Conservation (phyloP, 2,113 vertebrate species). For the Dermatemys mawii region DNA sequence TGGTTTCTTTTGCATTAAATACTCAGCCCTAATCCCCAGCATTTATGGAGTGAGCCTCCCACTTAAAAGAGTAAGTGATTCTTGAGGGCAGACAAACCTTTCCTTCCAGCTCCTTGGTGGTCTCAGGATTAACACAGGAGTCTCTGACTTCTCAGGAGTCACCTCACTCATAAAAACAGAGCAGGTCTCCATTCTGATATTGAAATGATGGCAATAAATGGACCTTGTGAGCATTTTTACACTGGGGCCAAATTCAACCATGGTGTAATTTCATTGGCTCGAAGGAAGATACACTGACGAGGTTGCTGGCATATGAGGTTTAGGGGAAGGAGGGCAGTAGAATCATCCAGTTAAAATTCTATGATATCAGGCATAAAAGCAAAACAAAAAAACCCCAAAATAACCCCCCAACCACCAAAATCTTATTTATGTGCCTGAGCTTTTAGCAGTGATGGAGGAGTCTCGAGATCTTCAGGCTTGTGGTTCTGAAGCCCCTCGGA, state of each 20-base stretch:
- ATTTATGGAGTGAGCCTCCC: background rate
- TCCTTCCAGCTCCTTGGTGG: background rate
- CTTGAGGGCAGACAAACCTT: constrained; percentile 1
- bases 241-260: background rate
- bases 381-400: background rate
- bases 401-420: too few relatives aligned
- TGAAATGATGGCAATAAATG: background rate
- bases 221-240: background rate
- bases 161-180: rapidly evolving
- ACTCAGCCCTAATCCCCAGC: background rate
- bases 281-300: background rate
- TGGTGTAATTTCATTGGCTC: background rate
- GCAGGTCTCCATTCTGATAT: background rate
- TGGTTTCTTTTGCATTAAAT: background rate
- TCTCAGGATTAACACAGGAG: background rate
- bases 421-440: background rate
- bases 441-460: background rate
- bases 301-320: background rate
- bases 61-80: background rate
- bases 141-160: rapidly evolving
- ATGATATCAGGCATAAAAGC: background rate
- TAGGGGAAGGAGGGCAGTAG: background rate
- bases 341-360: background rate
- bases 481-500: background rate
- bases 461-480: background rate